A percentile compares a stretch with the other conserved stretches of the same genome.
phyloP scores from a whole-genome alignment of 2,888 invertebrate genomes.

The Hermaeophaga mercurialis region DNA sequence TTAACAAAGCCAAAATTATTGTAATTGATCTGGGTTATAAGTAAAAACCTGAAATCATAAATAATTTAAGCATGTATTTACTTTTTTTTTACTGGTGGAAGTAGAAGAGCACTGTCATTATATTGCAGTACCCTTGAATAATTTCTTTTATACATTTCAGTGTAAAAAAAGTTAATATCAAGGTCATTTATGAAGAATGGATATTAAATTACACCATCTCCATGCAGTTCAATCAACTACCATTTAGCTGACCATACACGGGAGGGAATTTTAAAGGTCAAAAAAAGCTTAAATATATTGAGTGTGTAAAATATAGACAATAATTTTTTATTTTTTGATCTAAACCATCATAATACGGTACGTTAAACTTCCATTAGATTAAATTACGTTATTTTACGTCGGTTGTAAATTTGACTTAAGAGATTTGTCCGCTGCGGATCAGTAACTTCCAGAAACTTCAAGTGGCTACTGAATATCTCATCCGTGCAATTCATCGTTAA shows the following conservation, averaged over 20 bases:
- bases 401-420: too few species aligned
- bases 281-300: not conserved
- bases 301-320: not conserved
- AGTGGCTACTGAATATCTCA: too few species aligned
- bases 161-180: not conserved
- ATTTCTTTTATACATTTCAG: not conserved
- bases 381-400: too few species aligned
- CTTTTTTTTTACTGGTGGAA: too few species aligned
- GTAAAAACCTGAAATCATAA: too few species aligned
- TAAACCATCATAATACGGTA: not conserved
- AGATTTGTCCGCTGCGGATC: too few species aligned
- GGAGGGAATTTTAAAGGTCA: not conserved
- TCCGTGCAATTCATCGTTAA: too few species aligned
- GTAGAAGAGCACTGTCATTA: not conserved
- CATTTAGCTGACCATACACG: not conserved
- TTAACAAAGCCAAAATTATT: too few species aligned
- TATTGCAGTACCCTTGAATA: constrained; percentile 7
- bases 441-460: too few species aligned
- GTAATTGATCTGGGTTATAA: too few species aligned
- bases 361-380: too few species aligned
- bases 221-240: not conserved
- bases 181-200: not conserved
- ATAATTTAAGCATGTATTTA: too few species aligned
- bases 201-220: not conserved
- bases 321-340: not conserved